These are phyloP conservation scores for Meliscaeva auricollis DNA, from an alignment of 2,888 invertebrate species.

Conservation along the genomic window DNA sequence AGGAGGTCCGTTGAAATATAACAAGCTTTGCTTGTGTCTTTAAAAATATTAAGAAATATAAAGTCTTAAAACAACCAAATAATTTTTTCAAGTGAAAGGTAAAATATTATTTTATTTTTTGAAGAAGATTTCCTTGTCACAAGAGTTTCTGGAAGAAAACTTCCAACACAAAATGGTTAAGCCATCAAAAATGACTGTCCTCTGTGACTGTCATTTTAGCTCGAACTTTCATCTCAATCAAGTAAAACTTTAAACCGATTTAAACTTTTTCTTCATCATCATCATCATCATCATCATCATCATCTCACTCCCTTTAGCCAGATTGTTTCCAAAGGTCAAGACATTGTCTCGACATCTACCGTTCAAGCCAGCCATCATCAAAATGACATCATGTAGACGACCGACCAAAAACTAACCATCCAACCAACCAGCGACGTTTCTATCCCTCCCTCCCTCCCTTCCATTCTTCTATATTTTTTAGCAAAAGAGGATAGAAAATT, in stretches of 20 bases:
- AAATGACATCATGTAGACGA: constrained; percentile 59
- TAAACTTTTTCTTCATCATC: neutral
- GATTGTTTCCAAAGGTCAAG: constrained; percentile 60
- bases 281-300: constrained; percentile 3
- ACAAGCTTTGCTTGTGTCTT: too few species aligned
- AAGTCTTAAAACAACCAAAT: neutral
- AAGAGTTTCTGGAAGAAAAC: neutral
- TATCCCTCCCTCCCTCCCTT: neutral
- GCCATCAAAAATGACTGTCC: constrained; percentile 34
- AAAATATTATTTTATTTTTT: neutral
- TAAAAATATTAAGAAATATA: too few species aligned
- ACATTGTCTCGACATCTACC: constrained; percentile 63
- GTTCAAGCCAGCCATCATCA: constrained; percentile 59
- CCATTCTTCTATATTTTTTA: neutral
- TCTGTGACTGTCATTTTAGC: constrained; percentile 36
- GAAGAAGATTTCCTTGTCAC: neutral
- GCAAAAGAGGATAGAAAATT: constrained; percentile 26
- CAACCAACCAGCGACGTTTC: neutral
- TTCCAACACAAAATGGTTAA: constrained; percentile 6
- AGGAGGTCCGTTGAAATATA: too few species aligned
- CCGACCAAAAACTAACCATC: neutral
- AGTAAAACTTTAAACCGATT: constrained; percentile 45
- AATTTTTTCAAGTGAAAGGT: neutral
- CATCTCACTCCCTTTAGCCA: constrained; percentile 22
- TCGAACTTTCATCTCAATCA: constrained; percentile 40